These are phyloP conservation scores for Poecile atricapillus DNA, from an alignment of 2,113 vertebrate species.

Conservation along the genomic window DNA sequence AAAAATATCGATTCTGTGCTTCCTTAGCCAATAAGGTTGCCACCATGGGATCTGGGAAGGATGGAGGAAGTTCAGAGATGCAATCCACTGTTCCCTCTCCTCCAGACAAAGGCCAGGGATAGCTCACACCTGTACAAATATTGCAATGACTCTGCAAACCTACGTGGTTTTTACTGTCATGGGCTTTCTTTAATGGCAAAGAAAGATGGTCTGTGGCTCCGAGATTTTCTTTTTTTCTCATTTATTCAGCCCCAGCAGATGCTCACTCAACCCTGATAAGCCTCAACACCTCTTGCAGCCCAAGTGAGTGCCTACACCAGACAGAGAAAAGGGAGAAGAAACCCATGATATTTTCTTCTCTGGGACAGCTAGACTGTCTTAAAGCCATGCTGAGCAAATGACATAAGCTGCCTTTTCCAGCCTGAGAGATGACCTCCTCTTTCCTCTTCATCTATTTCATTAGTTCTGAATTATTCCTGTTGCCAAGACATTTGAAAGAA, in stretches of 20 bases:
- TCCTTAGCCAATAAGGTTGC: background rate
- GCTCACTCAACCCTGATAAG: background rate
- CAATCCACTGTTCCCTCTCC: background rate
- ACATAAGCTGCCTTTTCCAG: background rate
- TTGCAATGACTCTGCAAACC: background rate
- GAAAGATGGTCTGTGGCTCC: background rate
- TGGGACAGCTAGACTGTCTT: background rate
- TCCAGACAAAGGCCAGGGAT: background rate
- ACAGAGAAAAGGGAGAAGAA: background rate
- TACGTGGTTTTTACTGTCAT: fast-evolving
- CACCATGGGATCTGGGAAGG: background rate
- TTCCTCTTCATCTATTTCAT: background rate
- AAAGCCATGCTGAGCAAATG: background rate
- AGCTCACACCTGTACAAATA: background rate
- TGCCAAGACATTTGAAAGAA: constrained; percentile 19
- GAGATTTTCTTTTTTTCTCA: background rate
- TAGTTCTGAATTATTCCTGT: background rate
- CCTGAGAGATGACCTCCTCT: background rate
- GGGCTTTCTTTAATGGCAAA: background rate
- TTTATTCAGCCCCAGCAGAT: background rate
- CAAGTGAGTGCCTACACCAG: background rate
- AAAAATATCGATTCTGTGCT: background rate
- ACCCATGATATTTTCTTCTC: background rate
- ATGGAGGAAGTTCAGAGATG: background rate
- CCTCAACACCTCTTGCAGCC: background rate